Conservation (phyloP, 2,113 vertebrate genomes). For the Rhineura floridana region DNA sequence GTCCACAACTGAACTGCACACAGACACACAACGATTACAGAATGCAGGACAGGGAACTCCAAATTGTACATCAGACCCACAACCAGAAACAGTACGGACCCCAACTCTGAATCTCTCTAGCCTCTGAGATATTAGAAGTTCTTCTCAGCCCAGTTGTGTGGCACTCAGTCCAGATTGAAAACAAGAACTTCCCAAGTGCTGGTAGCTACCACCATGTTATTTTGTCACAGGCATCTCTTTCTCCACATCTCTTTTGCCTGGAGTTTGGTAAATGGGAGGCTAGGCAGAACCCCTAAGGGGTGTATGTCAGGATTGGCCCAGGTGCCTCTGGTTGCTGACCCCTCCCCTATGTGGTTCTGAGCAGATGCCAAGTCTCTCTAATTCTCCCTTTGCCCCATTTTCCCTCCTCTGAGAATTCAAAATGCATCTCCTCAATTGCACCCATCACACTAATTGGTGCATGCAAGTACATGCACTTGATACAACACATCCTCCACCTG, state of each 20-base stretch:
- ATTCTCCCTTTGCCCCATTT: not conserved
- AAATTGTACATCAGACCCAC: not conserved
- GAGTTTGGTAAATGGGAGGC: not conserved
- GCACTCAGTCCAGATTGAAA: not conserved
- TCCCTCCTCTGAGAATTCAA: not conserved
- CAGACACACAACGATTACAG: slow-evolving; percentile 15
- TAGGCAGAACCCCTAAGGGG: not conserved
- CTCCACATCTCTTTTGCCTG: not conserved
- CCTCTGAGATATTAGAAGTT: too few relatives aligned
- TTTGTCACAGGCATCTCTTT: not conserved
- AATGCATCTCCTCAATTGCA: not conserved
- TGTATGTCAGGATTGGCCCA: not conserved
- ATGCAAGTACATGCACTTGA: not conserved
- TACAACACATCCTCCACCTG: not conserved
- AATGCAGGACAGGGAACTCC: not conserved
- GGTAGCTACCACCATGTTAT: not conserved
- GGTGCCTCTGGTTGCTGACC: not conserved
- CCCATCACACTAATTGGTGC: not conserved
- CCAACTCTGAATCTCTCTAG: not conserved
- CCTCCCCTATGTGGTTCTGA: not conserved
- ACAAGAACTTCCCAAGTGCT: not conserved
- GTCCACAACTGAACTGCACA: slow-evolving; percentile 93
- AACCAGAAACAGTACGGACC: not conserved
- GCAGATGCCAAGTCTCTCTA: not conserved
- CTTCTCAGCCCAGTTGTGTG: too few relatives aligned